phyloP scores from a whole-genome alignment of 2,797 vertebrate genomes.

The Todus mexicanus region DNA sequence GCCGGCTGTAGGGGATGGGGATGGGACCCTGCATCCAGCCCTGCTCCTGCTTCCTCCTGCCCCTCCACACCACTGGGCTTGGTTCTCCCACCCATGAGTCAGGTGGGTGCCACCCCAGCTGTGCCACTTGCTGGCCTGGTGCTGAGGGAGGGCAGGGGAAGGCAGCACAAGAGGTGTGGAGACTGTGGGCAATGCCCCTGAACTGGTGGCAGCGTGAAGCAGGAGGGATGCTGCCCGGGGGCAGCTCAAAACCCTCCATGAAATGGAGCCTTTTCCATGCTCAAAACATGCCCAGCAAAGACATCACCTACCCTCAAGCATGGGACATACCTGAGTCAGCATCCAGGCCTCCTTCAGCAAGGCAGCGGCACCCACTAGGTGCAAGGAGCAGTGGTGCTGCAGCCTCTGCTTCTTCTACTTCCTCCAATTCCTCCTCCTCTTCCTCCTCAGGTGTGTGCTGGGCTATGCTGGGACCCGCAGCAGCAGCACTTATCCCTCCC shows the following conservation, averaged over 20 bases:
- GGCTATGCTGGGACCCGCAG: neutral
- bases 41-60: neutral
- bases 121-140: neutral
- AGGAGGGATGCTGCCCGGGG: neutral
- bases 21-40: neutral
- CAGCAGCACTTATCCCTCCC: neutral
- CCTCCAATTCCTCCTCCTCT: neutral
- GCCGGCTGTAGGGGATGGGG: accelerated
- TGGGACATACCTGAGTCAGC: neutral
- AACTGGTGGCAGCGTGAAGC: accelerated
- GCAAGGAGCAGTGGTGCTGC: accelerated
- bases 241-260: neutral
- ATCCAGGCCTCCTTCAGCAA: neutral
- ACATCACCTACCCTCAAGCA: neutral
- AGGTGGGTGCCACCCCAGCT: accelerated
- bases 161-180: neutral
- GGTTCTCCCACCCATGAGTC: accelerated
- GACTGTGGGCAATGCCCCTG: accelerated
- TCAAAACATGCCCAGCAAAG: neutral
- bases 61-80: neutral
- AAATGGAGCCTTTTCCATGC: neutral
- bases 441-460: neutral
- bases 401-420: neutral
- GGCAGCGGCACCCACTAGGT: neutral
- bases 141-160: neutral